Conservation (phyloP, 1,140 invertebrate genomes). For the Bombus picipes region DNA sequence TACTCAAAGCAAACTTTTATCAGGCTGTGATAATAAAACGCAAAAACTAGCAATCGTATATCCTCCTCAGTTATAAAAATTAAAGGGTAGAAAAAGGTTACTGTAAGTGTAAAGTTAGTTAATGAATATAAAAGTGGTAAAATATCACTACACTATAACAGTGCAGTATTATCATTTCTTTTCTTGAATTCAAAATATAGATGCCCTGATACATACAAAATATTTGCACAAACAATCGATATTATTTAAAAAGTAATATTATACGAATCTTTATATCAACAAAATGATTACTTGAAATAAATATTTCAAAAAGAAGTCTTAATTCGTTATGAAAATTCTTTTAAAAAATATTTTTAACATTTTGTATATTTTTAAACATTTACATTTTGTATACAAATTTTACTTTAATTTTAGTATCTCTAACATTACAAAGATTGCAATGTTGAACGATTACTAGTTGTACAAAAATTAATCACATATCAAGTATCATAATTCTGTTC, state of each 20-base stretch:
- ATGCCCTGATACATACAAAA: constrained; percentile 26
- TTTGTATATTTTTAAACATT: neutral
- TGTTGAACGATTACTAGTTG: constrained; percentile 73
- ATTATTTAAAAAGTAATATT: neutral
- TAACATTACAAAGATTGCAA: constrained; percentile 13
- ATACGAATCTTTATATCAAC: neutral
- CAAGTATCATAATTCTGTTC: constrained; percentile 69
- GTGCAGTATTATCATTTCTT: constrained; percentile 15
- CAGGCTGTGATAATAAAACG: constrained; percentile 67
- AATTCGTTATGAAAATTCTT: neutral
- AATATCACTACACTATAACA: constrained; percentile 36
- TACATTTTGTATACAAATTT: constrained; percentile 6
- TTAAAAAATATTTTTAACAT: neutral
- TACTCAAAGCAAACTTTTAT: constrained; percentile 43
- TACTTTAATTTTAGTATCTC: constrained; percentile 19
- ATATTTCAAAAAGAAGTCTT: neutral
- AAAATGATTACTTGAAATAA: constrained; percentile 22
- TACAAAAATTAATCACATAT: constrained; percentile 70
- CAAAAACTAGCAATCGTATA: constrained; percentile 74
- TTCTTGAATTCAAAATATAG: constrained; percentile 18
- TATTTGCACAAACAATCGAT: neutral
- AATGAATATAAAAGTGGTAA: constrained; percentile 34
- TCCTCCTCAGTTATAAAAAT: constrained; percentile 54
- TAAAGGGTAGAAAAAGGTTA: constrained; percentile 40
- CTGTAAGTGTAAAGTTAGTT: constrained; percentile 56